Evolutionary conservation across 2,113 vertebrate genomes (phyloP).

Genomic region (Verasper variegatus): DNA sequence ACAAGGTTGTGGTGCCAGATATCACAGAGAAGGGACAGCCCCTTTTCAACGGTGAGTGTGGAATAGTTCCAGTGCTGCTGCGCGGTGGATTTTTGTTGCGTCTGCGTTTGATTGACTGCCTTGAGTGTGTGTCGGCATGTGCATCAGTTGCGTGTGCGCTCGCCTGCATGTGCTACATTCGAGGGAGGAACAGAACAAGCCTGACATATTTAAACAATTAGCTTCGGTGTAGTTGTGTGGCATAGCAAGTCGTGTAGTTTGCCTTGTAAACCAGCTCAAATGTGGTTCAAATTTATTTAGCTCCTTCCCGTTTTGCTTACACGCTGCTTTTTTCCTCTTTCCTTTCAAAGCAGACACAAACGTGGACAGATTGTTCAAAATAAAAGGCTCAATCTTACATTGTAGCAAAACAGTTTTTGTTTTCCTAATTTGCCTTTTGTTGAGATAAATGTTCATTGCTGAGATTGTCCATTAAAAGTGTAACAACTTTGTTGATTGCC

Average conservation of each 20-base stretch:
- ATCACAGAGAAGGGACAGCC: conserved; percentile 88
- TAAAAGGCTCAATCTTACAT: background rate
- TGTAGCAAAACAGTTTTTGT: conserved; percentile 13
- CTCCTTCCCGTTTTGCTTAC: conserved; percentile 47
- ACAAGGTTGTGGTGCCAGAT: conserved; percentile 88
- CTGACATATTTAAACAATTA: conserved; percentile 81
- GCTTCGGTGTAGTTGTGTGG: conserved; percentile 65
- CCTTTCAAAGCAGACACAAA: conserved; percentile 19
- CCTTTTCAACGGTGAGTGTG: conserved; percentile 90
- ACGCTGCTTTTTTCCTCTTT: conserved; percentile 13
- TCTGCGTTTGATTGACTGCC: conserved; percentile 41
- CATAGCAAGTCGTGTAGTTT: conserved; percentile 70
- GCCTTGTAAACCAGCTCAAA: conserved; percentile 75
- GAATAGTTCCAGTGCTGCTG: conserved; percentile 33
- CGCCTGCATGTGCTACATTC: conserved; percentile 63
- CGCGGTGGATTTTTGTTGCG: conserved; percentile 38
- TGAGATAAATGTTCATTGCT: conserved; percentile 9
- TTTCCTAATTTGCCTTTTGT: conserved; percentile 26
- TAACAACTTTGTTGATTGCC: conserved; percentile 32
- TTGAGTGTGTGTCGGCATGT: conserved; percentile 32
- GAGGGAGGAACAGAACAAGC: conserved; percentile 69
- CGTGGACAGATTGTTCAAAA: background rate
- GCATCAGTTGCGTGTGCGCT: conserved; percentile 24
- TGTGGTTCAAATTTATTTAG: conserved; percentile 61
- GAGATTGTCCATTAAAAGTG: conserved; percentile 18